Percentiles rank a stretch among this genome's conserved stretches.
Conservation (phyloP, 2,888 invertebrate genomes). For the Eulithis prunata region DNA sequence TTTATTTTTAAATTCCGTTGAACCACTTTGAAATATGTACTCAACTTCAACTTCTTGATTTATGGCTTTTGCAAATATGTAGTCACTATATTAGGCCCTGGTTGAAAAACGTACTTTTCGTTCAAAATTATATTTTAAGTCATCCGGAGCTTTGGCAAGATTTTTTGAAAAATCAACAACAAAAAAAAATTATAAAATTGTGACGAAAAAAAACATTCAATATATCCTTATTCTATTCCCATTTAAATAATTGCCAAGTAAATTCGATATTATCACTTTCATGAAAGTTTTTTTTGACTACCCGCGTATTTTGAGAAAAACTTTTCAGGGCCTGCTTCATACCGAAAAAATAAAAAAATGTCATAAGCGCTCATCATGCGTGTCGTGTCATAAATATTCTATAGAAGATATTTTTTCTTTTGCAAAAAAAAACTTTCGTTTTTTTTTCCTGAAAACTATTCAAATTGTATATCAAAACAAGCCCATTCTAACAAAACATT, state of each 20-base stretch:
- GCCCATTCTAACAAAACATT: conserved; percentile 3
- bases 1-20: no score
- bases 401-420: no score
- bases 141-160: conserved; percentile 68
- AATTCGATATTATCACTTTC: conserved; percentile 71
- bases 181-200: conserved; percentile 43
- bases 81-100: background rate
- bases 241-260: conserved; percentile 69
- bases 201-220: conserved; percentile 47
- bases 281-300: conserved; percentile 60
- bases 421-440: no score
- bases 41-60: no score
- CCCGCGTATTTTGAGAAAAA: conserved; percentile 29
- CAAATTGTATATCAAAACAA: conserved; percentile 19
- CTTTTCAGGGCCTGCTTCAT: conserved; percentile 19
- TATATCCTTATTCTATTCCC: conserved; percentile 46
- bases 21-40: background rate
- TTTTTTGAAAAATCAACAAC: conserved; percentile 42
- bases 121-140: background rate
- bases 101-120: background rate
- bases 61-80: no score
- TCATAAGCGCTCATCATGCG: no score
- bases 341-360: conserved; percentile 4
- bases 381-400: no score
- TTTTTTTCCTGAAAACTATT: no score